Evolutionary conservation across 2,113 vertebrate genomes (phyloP).

Genomic region (Thinocorus orbignyianus): DNA sequence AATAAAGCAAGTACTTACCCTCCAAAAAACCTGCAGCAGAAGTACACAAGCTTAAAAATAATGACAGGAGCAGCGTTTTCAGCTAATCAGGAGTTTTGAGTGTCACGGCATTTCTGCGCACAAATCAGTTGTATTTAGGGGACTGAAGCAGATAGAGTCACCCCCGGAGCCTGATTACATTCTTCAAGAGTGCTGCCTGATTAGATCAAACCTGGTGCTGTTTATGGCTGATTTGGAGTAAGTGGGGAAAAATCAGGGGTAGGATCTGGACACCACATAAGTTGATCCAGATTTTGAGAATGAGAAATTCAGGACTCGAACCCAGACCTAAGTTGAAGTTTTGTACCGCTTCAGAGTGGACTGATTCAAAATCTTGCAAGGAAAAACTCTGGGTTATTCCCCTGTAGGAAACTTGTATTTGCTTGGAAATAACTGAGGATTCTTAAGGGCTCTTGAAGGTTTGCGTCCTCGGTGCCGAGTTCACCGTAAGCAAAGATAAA

Average conservation of each 20-base stretch:
- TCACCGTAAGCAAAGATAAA: background rate
- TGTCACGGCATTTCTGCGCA: background rate
- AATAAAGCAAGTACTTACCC: background rate
- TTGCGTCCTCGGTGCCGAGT: background rate
- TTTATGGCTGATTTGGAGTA: conserved; percentile 26
- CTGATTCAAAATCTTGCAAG: background rate
- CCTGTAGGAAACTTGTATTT: background rate
- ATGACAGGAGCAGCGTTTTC: background rate
- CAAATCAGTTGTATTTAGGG: background rate
- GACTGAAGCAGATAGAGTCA: background rate
- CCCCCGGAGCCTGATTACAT: conserved; percentile 41
- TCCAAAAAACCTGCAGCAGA: background rate
- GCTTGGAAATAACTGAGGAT: background rate
- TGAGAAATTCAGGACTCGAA: background rate
- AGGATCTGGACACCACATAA: background rate
- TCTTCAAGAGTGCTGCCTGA: conserved; percentile 21
- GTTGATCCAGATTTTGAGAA: background rate
- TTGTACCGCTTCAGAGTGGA: background rate
- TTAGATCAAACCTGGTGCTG: conserved; percentile 9
- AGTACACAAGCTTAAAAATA: background rate
- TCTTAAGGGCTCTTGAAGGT: background rate
- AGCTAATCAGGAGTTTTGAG: conserved; percentile 29
- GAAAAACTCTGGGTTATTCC: background rate
- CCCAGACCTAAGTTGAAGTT: background rate
- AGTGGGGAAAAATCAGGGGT: conserved; percentile 5